Evolutionary conservation across 1,140 invertebrate genomes (phyloP), one percentile per base, ranked within the genome.

Genomic region (Aphelinus atriplicis): DNA sequence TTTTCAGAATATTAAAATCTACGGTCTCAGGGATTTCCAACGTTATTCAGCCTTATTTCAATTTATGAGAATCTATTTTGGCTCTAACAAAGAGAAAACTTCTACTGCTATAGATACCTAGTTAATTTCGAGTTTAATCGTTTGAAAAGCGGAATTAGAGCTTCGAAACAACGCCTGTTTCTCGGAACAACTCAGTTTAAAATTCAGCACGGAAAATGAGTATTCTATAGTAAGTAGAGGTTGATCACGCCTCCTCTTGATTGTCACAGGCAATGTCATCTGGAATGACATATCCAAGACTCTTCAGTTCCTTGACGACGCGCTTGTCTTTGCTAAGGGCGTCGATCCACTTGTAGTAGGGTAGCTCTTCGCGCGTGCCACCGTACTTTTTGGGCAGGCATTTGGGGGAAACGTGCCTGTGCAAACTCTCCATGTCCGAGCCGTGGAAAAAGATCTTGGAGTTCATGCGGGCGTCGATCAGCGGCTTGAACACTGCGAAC

Each of bases 381-480:
- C 94, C 94, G 80, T 88, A 92, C 74, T 88, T 89, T 84, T 93
- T 91, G 9, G 94, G 94, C 45, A 95, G 87, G 82, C 91, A 90
- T 45, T 91, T 90, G 0, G 93, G 92, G 45, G 90, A 83, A 1
- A 95, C 91, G 80, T 95, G 92, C 76, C 93, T 90, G 80, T 95
- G 94, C 2, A 95, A 84, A 43, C 93, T 94, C n/a, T 90, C 89
- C 89, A 92, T 90, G 81, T 95, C 90, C 55, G 89, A 88, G 1
- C 94, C 93, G 83, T 95, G 94, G 82, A 95, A 93, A 84, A 90
- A 94, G 63, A 95, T 91, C 77, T 88, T 91, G 6, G 92, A 89
- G 46, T 89, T 89, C 92, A 95, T 95, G 53, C 89, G 83, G 1
- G 90, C 82, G 78, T 91, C 91, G 7, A 95, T 84, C 3, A 95